Base-by-base conservation (phyloP, 2,113 vertebrate genomes). In the Micronycteris hirsuta region DNA sequence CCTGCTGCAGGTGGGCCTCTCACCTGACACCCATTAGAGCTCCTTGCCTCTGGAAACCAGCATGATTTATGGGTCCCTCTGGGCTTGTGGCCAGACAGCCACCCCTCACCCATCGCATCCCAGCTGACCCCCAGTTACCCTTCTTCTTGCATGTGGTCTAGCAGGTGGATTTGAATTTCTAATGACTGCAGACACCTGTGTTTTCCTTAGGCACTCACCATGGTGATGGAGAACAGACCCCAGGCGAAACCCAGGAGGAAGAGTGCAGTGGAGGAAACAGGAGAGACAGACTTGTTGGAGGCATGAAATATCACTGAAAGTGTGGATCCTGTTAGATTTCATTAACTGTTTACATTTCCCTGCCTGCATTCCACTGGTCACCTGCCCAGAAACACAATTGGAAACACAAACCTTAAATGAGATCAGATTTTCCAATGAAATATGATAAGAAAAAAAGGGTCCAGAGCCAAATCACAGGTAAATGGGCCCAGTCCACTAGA, bases 151-250 rank as follows among this genome's bases (percentile, higher is more conserved):
- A 81, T 3, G 0, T 90, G 96, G 70, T 92, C 65, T 41, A 92
- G 81, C 97, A 97, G 97, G 96, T 97, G 96, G 96, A 97, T 96
- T 13, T 89, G 84, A 89, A 93, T 98, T 97, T 91, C 96, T 96
- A 86, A 73, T 91, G 41, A 95, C 71, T 89, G 86, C 67, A 95
- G 96, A 89, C 94, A 98, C 94, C 91, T 94, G 56, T 73, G 88
- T 89, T 96, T 98, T 67, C 96, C 91, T 78, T 54, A 91, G 83
- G 84, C 74, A 1, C 28, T 97, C 96, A 81, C 91, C 78, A 36
- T 68, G 76, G 89, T 97, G 93, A 97, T 89, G 88, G 94, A 98
- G 95, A 96, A 95, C 97, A 95, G 96, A 95, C 63, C 63, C 36
- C 1, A 85, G 78, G 78, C 70, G 52, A 19, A 61, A 86, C 26